Conservation (phyloP, 2,797 vertebrate genomes). For the Avahi laniger region DNA sequence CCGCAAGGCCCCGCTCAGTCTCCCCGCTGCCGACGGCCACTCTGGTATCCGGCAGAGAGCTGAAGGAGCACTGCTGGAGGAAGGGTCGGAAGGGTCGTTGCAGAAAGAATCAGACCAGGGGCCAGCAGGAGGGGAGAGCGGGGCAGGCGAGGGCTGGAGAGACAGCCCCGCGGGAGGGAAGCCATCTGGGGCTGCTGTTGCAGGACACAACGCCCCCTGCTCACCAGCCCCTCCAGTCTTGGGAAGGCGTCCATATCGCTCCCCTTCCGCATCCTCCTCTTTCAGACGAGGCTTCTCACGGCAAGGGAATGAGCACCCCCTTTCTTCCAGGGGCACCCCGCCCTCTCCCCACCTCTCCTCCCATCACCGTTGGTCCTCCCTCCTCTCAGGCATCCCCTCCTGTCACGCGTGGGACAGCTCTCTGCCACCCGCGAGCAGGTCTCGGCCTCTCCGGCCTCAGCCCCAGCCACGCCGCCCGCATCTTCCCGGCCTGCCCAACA, state of each 20-base stretch:
- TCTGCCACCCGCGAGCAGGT: not conserved
- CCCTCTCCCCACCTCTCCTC: not conserved
- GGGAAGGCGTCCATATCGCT: too few relatives aligned
- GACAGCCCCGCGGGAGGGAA: not conserved
- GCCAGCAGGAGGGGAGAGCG: rapidly evolving
- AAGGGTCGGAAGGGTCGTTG: not conserved
- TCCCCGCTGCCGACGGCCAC: not conserved
- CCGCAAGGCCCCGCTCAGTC: rapidly evolving
- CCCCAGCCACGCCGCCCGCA: not conserved
- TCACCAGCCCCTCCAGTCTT: rapidly evolving
- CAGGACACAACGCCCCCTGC: not conserved
- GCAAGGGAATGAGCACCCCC: not conserved
- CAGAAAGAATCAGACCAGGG: not conserved
- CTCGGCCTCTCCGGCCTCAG: rapidly evolving
- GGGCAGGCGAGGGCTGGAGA: too few relatives aligned
- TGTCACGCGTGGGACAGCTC: not conserved
- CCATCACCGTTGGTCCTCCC: not conserved
- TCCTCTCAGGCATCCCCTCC: not conserved
- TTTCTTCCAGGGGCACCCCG: too few relatives aligned
- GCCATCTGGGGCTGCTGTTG: not conserved
- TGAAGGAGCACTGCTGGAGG: not conserved
- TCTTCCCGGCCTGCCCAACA: rapidly evolving
- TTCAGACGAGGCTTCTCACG: not conserved
- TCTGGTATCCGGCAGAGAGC: rapidly evolving
- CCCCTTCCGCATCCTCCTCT: too few relatives aligned